Evolutionary conservation across 2,113 vertebrate species (phyloP).

Genomic region (Chroicocephalus ridibundus): DNA sequence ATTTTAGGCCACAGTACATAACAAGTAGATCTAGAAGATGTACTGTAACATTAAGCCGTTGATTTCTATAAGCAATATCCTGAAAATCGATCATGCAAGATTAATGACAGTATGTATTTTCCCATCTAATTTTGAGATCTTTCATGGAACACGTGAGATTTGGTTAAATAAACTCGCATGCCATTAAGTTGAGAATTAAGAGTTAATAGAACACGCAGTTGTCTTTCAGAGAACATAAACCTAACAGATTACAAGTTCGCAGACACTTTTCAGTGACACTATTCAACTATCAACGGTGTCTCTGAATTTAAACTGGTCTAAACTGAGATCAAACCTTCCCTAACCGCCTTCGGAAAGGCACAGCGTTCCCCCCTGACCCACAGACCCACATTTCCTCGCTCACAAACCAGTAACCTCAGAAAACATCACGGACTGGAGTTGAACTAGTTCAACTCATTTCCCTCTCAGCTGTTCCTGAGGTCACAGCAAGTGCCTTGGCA

Average conservation of each 20-base stretch:
- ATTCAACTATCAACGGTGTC: neutral
- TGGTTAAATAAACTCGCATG: neutral
- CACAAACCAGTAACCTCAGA: neutral
- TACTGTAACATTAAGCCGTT: neutral
- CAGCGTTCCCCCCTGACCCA: fast-evolving
- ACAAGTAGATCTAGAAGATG: neutral
- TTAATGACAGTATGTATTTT: fast-evolving
- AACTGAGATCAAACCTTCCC: fast-evolving
- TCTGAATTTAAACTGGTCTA: neutral
- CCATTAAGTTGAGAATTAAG: neutral
- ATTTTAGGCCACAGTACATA: neutral
- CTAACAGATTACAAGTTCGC: fast-evolving
- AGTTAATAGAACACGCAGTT: neutral
- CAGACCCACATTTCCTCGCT: neutral
- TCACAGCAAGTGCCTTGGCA: neutral
- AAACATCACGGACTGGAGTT: neutral
- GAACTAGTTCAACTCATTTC: neutral
- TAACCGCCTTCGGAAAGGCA: fast-evolving
- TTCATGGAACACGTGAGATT: neutral
- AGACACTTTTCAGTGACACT: neutral
- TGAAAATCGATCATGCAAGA: neutral
- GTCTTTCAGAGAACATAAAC: neutral
- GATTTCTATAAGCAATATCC: neutral
- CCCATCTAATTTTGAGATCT: neutral
- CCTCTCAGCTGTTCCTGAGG: neutral